phyloP scores from a whole-genome alignment of 2,888 invertebrate genomes.

The Lasioglossum malachurum region DNA sequence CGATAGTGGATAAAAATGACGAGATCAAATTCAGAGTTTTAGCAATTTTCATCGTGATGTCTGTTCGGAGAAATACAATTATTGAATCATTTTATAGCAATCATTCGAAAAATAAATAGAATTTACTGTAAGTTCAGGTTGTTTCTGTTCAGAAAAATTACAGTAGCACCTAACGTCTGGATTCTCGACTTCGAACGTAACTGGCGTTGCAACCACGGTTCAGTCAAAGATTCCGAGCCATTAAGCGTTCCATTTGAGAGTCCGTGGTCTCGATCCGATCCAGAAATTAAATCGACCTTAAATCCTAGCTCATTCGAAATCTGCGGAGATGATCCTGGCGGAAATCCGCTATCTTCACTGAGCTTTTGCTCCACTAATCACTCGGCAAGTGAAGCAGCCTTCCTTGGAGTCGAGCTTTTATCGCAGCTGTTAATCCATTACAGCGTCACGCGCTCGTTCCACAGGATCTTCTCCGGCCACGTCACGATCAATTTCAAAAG shows the following conservation, averaged over 20 bases:
- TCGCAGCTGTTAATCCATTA: conserved; percentile 34
- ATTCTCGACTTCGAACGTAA: not conserved
- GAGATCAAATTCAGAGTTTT: not conserved
- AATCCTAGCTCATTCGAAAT: not conserved
- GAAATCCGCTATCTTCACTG: not conserved
- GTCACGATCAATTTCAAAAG: conserved; percentile 36
- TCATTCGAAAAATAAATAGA: not conserved
- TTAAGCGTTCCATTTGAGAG: not conserved
- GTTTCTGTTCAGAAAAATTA: not conserved
- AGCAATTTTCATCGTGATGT: not conserved
- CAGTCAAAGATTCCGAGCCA: not conserved
- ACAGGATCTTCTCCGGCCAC: conserved; percentile 20
- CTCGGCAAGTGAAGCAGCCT: not conserved
- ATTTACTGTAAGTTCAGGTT: too few relatives aligned
- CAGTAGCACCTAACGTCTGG: not conserved
- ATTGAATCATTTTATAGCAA: not conserved
- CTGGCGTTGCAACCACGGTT: not conserved
- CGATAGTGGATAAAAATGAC: not conserved
- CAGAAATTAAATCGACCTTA: not conserved
- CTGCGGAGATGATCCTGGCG: not conserved
- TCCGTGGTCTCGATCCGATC: not conserved
- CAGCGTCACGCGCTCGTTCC: conserved; percentile 2
- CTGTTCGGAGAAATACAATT: too few relatives aligned
- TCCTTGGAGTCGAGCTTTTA: conserved; percentile 13
- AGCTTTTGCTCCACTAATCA: conserved; percentile 4